Evolutionary conservation across 2,797 vertebrate genomes (phyloP), one percentile per base, ranked within the genome.

Genomic region (Agapornis canus): DNA sequence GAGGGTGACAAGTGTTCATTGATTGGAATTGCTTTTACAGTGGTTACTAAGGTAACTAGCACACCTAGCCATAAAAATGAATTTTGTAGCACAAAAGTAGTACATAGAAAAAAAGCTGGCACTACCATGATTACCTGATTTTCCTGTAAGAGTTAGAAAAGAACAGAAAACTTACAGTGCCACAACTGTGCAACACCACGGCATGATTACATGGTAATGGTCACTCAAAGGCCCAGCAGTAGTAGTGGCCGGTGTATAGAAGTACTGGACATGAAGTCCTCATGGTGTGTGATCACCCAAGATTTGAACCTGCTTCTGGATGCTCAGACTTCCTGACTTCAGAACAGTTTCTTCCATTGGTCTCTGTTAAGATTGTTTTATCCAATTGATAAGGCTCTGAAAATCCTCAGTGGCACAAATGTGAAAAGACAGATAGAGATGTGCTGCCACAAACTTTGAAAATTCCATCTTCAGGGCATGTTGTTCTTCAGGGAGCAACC

Each of bases 11-110:
- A 86, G 59, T 66, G 57, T 65, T 76, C 48, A 22, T 52, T 47
- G 48, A 76, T 79, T 1, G 2, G 10, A 87, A 52, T 68, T 81
- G 48, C 69, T 63, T 87, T 83, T 63, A 35, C 48, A 48, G 52
- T 39, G 21, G 64, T 92, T 94, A 81, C 83, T 89, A 81, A 76
- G 93, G 68, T 68, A 89, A 65, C 86, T 86, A 54, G 42, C 39
- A 52, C 27, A 76, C 39, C 48, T 86, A 68, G 39, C 48, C 54
- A 48, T 48, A 81, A 39, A 86, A 75, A 51, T n/a, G 3, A 71
- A 26, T 81, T 71, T 49, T 32, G 31, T 35, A 75, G 66, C 60
- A 60, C 11, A 66, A 39, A 92, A 90, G 73, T 56, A 54, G 32
- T 32, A 52, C 6, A 27, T 32, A 66, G 37, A 71, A 73, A 83